phyloP scores from a whole-genome alignment of 2,113 vertebrate genomes.

The Mastomys natalensis region DNA sequence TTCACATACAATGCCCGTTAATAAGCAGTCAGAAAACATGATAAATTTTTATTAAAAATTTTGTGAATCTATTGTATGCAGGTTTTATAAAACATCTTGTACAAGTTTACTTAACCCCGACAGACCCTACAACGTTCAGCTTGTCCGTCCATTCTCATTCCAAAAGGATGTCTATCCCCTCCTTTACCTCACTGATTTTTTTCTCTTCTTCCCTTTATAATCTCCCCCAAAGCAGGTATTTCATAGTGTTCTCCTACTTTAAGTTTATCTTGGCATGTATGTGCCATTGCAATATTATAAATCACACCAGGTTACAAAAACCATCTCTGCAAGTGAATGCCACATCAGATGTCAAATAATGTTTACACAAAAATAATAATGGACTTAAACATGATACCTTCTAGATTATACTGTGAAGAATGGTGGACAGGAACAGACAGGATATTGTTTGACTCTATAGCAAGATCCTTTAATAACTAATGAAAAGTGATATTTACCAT shows the following conservation, averaged over 20 bases:
- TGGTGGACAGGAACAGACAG: background rate
- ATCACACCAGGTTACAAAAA: background rate
- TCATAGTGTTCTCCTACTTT: background rate
- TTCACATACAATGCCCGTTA: constrained; percentile 46
- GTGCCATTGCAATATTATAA: background rate
- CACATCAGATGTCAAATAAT: background rate
- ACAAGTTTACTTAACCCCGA: background rate
- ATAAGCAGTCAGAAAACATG: background rate
- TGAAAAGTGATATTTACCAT: constrained; percentile 39
- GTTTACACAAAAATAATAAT: background rate
- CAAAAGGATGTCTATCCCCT: background rate
- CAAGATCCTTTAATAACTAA: background rate
- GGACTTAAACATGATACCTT: background rate
- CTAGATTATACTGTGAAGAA: background rate
- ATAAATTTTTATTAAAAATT: constrained; percentile 39
- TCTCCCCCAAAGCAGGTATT: background rate
- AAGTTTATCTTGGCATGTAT: background rate
- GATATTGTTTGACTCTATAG: background rate
- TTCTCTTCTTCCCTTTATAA: background rate
- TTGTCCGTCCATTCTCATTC: background rate
- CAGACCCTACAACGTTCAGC: background rate
- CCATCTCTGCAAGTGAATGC: background rate
- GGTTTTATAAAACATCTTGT: background rate
- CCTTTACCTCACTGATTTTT: background rate
- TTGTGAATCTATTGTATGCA: background rate